Conservation (phyloP, 2,113 vertebrate species). For the Chaetodon trifascialis region DNA sequence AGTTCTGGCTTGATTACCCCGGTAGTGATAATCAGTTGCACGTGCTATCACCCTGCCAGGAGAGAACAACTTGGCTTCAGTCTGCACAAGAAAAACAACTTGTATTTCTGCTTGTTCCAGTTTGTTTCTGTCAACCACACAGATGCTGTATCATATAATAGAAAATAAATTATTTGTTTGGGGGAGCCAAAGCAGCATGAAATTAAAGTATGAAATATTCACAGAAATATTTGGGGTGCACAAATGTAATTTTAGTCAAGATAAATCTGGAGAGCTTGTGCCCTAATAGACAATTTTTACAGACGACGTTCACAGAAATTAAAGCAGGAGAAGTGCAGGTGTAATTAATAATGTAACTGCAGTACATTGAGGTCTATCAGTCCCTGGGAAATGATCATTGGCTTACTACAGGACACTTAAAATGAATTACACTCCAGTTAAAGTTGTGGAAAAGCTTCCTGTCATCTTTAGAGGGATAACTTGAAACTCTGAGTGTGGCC, state of each 20-base stretch:
- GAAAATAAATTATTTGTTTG: background rate
- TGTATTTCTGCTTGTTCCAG: background rate
- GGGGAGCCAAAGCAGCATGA: slow-evolving; percentile 19
- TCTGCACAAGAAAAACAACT: slow-evolving; percentile 4
- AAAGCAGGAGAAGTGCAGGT: background rate
- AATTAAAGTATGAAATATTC: slow-evolving; percentile 60
- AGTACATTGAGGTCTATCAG: background rate
- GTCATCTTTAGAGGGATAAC: background rate
- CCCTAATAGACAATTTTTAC: background rate
- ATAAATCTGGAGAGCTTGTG: background rate
- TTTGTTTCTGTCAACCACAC: slow-evolving; percentile 5
- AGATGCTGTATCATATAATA: background rate
- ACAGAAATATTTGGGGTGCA: background rate
- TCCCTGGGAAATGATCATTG: background rate
- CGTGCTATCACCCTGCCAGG: background rate
- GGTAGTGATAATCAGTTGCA: background rate
- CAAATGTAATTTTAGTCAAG: background rate
- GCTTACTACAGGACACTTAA: background rate
- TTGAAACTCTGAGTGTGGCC: background rate
- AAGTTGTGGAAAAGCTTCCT: background rate
- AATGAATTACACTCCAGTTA: background rate
- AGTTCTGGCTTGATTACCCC: background rate
- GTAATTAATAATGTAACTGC: background rate
- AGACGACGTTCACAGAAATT: background rate
- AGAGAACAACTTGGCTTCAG: background rate